Evolutionary conservation across 2,113 vertebrate genomes (phyloP).

Genomic region (Sprattus sprattus): DNA sequence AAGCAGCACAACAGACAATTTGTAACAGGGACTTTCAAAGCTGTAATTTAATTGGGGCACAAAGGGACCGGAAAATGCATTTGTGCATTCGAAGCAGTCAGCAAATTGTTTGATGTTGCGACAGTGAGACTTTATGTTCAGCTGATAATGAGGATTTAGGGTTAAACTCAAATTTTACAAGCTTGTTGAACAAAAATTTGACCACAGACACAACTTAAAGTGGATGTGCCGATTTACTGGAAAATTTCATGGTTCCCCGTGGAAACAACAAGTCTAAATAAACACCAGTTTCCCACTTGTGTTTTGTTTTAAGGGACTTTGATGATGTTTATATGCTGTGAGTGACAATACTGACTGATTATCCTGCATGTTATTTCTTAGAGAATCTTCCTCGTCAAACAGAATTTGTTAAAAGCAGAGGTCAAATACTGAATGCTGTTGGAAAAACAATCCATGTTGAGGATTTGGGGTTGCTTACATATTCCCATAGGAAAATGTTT

Average conservation of each 20-base stretch:
- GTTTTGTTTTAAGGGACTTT: neutral
- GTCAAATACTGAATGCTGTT: neutral
- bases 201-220: neutral
- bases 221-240: neutral
- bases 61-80: slow-evolving; percentile 32
- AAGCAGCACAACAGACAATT: slow-evolving; percentile 46
- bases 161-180: neutral
- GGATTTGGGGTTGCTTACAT: neutral
- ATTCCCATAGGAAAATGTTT: neutral
- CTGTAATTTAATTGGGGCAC: slow-evolving; percentile 44
- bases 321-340: neutral
- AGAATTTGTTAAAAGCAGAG: neutral
- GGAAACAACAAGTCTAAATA: neutral
- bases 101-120: slow-evolving; percentile 10
- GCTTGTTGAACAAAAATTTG: neutral
- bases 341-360: neutral
- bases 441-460: neutral
- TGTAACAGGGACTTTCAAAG: slow-evolving; percentile 50
- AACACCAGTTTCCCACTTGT: neutral
- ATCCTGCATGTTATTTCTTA: neutral
- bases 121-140: neutral
- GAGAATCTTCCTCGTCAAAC: neutral
- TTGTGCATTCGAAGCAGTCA: slow-evolving; percentile 14
- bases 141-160: slow-evolving; percentile 5
- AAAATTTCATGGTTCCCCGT: neutral